Evolutionary conservation across 2,888 invertebrate species (phyloP).

Genomic region (Tipula lateralis): DNA sequence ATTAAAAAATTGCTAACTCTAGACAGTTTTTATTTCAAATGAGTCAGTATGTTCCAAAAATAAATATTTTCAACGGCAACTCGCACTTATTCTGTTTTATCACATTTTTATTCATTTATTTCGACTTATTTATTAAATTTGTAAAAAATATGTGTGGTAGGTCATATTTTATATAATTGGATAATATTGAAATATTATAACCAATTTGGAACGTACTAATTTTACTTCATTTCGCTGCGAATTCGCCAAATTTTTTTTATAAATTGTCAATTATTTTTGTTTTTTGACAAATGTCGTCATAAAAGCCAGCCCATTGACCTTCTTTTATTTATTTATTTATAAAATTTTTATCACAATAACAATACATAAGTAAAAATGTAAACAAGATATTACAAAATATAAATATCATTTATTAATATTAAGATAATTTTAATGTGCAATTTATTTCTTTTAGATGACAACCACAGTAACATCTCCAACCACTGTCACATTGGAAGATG

Average conservation of each 20-base stretch:
- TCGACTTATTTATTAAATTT: neutral
- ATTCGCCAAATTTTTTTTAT: neutral
- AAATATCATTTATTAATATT: neutral
- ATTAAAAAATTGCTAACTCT: neutral
- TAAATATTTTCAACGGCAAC: neutral
- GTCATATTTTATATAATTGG: neutral
- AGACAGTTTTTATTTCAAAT: neutral
- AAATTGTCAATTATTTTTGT: neutral
- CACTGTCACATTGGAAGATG: neutral
- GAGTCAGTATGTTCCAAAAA: neutral
- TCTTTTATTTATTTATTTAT: conserved; percentile 20
- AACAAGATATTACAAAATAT: conserved; percentile 6
- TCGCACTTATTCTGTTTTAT: too few species aligned
- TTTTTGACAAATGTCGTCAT: conserved; percentile 13
- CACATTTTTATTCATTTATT: neutral
- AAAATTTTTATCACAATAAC: neutral
- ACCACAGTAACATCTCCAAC: neutral
- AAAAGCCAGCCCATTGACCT: conserved; percentile 24
- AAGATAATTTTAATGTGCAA: neutral
- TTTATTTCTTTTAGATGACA: conserved; percentile 12
- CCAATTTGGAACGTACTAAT: neutral
- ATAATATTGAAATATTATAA: too few species aligned
- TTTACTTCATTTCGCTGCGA: neutral
- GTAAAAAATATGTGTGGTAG: neutral
- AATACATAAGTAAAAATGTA: conserved; percentile 12